Evolutionary conservation across 2,888 invertebrate species (phyloP).

Genomic region (Malthinus flaveolus): DNA sequence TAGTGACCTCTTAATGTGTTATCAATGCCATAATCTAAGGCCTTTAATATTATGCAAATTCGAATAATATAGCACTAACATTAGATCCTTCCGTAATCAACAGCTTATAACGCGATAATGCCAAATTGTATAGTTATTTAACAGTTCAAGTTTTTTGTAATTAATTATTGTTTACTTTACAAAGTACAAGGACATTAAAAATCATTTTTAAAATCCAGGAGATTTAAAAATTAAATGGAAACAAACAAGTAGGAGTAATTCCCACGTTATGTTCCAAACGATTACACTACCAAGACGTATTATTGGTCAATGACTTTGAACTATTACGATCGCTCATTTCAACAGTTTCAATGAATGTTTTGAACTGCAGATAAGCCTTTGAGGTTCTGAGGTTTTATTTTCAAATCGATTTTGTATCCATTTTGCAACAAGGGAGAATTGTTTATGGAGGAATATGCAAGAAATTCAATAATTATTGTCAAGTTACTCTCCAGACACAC

Average conservation of each 20-base stretch:
- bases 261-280: slow-evolving; percentile 27
- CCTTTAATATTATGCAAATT: no score
- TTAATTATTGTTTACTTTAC: not conserved
- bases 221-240: slow-evolving; percentile 29
- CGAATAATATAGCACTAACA: no score
- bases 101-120: no score
- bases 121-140: no score
- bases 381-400: not conserved
- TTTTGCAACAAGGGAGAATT: not conserved
- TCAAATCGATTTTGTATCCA: not conserved
- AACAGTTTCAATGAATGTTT: not conserved
- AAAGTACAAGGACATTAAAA: slow-evolving; percentile 24
- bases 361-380: not conserved
- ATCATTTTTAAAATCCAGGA: slow-evolving; percentile 19
- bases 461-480: not conserved
- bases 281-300: slow-evolving; percentile 14
- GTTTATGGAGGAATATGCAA: not conserved
- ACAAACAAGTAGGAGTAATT: slow-evolving; percentile 18
- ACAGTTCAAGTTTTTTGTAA: no score
- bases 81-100: no score
- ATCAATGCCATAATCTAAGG: no score
- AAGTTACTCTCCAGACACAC: not conserved
- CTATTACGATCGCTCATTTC: not conserved
- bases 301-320: slow-evolving; percentile 27
- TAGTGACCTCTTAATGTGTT: no score